Evolutionary conservation across 2,888 invertebrate species (phyloP).

Genomic region (Tetanocera ferruginea): DNA sequence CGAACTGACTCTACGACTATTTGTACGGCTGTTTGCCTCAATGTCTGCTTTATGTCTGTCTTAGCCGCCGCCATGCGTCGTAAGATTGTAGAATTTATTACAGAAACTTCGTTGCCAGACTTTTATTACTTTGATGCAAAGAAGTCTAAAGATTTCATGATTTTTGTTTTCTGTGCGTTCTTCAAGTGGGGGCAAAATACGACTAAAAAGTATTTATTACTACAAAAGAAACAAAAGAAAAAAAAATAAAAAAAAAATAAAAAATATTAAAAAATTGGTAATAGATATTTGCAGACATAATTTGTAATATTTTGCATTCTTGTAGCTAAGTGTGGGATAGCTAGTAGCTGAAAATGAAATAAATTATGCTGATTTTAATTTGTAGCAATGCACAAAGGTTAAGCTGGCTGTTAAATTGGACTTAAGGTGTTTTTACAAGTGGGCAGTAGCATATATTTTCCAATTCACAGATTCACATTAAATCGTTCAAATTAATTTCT

Average conservation of each 20-base stretch:
- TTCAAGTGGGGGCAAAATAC: background rate
- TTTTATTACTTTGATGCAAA: constrained; percentile 57
- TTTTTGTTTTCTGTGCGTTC: constrained; percentile 6
- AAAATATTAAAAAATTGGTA: background rate
- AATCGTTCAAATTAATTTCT: too few relatives aligned
- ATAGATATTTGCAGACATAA: too few relatives aligned
- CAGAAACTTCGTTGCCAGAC: constrained; percentile 58
- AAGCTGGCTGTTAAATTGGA: too few relatives aligned
- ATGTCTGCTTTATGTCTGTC: background rate
- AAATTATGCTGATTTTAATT: too few relatives aligned
- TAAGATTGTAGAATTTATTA: constrained; percentile 59
- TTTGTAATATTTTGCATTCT: too few relatives aligned
- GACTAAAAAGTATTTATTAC: constrained; percentile 22
- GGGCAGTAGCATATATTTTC: too few relatives aligned
- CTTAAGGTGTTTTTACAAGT: too few relatives aligned
- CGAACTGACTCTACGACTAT: background rate
- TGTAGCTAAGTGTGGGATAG: too few relatives aligned
- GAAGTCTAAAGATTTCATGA: constrained; percentile 14
- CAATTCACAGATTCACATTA: too few relatives aligned
- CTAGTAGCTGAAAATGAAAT: too few relatives aligned
- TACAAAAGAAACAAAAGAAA: constrained; percentile 13
- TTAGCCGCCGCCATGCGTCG: constrained; percentile 33
- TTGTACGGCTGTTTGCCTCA: constrained; percentile 16
- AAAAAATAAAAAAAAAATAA: too few relatives aligned
- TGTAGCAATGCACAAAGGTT: too few relatives aligned